Conservation (phyloP, 2,797 vertebrate genomes). For the Amniataba percoides region DNA sequence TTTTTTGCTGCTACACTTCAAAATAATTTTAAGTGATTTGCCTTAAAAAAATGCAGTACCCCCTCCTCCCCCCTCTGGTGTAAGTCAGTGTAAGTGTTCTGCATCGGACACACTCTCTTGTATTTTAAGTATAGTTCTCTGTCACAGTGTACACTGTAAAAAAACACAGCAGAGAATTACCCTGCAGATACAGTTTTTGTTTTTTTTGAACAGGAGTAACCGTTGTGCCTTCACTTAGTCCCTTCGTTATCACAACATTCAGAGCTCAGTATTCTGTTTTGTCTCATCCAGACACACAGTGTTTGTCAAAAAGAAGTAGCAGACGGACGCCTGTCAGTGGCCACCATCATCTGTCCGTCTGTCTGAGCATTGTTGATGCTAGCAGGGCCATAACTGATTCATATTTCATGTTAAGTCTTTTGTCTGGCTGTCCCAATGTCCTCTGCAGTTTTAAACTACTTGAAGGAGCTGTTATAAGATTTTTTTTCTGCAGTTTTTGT, state of each 20-base stretch:
- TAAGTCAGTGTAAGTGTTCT: slow-evolving; percentile 40
- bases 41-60: slow-evolving; percentile 87
- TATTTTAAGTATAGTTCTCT: slow-evolving; percentile 30
- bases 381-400: slow-evolving; percentile 20
- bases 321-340: slow-evolving; percentile 27
- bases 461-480: slow-evolving; percentile 80
- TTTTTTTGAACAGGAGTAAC: slow-evolving; percentile 58
- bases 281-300: slow-evolving; percentile 51
- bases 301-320: slow-evolving; percentile 50
- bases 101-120: slow-evolving; percentile 48
- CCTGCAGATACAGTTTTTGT: slow-evolving; percentile 50
- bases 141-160: slow-evolving; percentile 68
- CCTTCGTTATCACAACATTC: slow-evolving; percentile 49
- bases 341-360: slow-evolving; percentile 19
- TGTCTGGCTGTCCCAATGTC: slow-evolving; percentile 44
- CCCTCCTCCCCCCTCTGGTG: slow-evolving; percentile 55
- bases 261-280: slow-evolving; percentile 70
- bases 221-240: slow-evolving; percentile 77
- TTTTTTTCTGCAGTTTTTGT: slow-evolving; percentile 69
- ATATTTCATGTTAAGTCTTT: slow-evolving; percentile 34
- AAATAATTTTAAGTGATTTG: slow-evolving; percentile 85
- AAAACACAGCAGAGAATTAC: slow-evolving; percentile 39
- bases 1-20: slow-evolving; percentile 84
- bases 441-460: slow-evolving; percentile 82
- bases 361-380: slow-evolving; percentile 3